Percentiles rank a stretch among this genome's conserved stretches.
phyloP scores from a whole-genome alignment of 92 coral and sea anemone species.

The Plumapathes pennacea region DNA sequence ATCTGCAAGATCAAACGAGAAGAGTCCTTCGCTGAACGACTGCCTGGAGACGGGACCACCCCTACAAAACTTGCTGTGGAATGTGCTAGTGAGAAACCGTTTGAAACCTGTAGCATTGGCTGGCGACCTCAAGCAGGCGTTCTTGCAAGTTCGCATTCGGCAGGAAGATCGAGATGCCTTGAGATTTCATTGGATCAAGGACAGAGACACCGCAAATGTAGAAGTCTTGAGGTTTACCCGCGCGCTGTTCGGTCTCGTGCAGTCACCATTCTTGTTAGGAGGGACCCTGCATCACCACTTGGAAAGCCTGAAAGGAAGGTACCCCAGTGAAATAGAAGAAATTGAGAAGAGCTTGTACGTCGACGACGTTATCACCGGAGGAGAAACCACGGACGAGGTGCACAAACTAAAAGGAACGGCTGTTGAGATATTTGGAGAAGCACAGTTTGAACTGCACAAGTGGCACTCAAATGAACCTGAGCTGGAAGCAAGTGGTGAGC shows the following conservation, averaged over 20 bases:
- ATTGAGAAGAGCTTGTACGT: conserved; percentile 44
- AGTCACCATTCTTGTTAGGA: conserved; percentile 42
- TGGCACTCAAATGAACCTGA: conserved; percentile 64
- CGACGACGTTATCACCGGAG: conserved; percentile 60
- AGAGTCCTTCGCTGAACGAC: conserved; percentile 32
- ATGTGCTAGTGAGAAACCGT: conserved; percentile 9
- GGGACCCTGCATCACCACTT: conserved; percentile 22
- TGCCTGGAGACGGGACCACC: conserved; percentile 54
- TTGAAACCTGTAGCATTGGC: background rate
- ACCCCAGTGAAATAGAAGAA: conserved; percentile 44
- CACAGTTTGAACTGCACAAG: conserved; percentile 49
- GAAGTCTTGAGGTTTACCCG: conserved; percentile 36
- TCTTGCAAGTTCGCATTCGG: conserved; percentile 40
- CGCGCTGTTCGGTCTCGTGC: conserved; percentile 46
- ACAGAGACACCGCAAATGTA: conserved; percentile 8
- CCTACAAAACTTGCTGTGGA: conserved; percentile 45
- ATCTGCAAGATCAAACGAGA: conserved; percentile 29
- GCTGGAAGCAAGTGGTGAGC: conserved; percentile 35
- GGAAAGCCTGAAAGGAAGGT: conserved; percentile 11
- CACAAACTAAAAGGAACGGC: conserved; percentile 38
- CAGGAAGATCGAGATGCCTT: conserved; percentile 30
- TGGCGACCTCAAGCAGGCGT: conserved; percentile 29
- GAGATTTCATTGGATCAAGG: conserved; percentile 44
- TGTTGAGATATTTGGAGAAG: conserved; percentile 40
- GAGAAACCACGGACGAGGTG: conserved; percentile 31